phyloP scores from a whole-genome alignment of 2,113 vertebrate genomes.

The Chaetodon auriga region DNA sequence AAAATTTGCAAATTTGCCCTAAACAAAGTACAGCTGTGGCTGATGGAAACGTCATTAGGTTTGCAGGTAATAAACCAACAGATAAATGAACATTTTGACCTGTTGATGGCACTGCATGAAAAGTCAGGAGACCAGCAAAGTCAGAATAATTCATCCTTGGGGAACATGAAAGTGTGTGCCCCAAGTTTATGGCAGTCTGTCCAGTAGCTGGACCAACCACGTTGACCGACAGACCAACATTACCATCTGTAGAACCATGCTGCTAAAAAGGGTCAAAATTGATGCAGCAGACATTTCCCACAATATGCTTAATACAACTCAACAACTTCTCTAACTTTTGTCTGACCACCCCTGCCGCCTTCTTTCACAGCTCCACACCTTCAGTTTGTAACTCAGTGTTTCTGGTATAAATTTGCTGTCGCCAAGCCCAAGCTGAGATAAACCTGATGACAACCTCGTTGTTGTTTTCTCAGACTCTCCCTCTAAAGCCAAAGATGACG shows the following conservation, averaged over 20 bases:
- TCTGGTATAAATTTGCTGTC: not conserved
- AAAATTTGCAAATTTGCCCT: not conserved
- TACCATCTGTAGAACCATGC: not conserved
- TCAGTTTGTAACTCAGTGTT: not conserved
- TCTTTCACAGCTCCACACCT: not conserved
- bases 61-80: not conserved
- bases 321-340: not conserved
- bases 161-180: not conserved
- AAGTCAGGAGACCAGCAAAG: not conserved
- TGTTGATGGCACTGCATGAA: too few relatives aligned
- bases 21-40: not conserved
- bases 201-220: not conserved
- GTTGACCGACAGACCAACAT: not conserved
- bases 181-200: not conserved
- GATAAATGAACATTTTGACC: not conserved
- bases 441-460: not conserved
- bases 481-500: not conserved
- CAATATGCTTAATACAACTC: not conserved
- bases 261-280: not conserved
- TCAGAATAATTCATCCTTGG: not conserved
- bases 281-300: not conserved
- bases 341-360: not conserved
- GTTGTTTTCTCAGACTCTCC: not conserved
- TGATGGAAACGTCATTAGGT: not conserved
- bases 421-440: not conserved